Conservation (phyloP, 1,140 invertebrate genomes). For the Eubasilissa regina region DNA sequence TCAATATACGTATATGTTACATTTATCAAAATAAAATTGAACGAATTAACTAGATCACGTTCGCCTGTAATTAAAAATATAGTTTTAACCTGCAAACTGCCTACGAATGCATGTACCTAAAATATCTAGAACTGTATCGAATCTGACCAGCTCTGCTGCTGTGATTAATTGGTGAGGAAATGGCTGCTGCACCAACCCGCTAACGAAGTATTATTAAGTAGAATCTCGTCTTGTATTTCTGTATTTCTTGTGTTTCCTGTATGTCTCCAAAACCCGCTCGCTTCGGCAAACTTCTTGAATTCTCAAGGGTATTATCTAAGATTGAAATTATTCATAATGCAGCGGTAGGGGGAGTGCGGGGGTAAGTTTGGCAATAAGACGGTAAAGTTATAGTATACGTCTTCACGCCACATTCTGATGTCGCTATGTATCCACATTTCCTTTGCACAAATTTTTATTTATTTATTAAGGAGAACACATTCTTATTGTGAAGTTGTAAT, state of each 20-base stretch:
- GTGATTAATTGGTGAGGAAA: background rate
- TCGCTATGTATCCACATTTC: too few species aligned
- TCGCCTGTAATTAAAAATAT: too few species aligned
- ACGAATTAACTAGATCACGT: too few species aligned
- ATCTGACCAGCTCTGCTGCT: background rate
- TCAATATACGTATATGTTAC: too few species aligned
- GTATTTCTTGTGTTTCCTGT: background rate
- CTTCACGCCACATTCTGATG: conserved; percentile 18
- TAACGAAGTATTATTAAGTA: background rate
- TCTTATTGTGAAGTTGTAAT: too few species aligned
- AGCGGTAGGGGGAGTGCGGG: conserved; percentile 16
- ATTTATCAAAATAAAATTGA: too few species aligned
- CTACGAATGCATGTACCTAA: too few species aligned
- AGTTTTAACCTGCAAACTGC: too few species aligned
- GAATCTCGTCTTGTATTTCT: conserved; percentile 11
- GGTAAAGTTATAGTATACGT: conserved; percentile 30
- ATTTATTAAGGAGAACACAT: too few species aligned
- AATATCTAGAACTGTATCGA: too few species aligned
- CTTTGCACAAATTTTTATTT: background rate
- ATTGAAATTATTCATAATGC: conserved; percentile 61
- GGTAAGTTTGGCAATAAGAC: conserved; percentile 44
- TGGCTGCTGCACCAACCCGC: background rate
- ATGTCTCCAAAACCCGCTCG: conserved; percentile 1
- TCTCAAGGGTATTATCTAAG: conserved; percentile 61
- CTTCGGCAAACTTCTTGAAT: conserved; percentile 55